Evolutionary conservation across 2,888 invertebrate species (phyloP), one percentile per base, ranked within the genome.

Genomic region (Lepidocyrtoides sp.): DNA sequence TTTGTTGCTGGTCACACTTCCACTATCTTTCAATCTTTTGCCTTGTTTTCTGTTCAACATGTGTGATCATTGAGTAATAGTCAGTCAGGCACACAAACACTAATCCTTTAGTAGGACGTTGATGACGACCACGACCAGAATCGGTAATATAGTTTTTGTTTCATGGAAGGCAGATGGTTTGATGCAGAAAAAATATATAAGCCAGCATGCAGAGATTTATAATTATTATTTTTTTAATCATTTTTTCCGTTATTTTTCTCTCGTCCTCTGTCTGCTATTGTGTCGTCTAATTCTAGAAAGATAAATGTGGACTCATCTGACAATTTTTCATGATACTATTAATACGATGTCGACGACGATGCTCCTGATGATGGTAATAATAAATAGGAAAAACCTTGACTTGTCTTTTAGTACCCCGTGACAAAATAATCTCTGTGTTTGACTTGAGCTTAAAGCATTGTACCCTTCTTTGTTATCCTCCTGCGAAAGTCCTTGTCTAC

Each of bases 371-470:
- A 69, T 69, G n/a, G n/a, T n/a, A n/a, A n/a, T n/a, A n/a, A 36
- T 36, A 36, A 69, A 69, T 69, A 69, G 36, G 36, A 69, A 17
- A 41, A 41, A 72, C 72, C 72, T 72, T 72, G 72, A 10, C 41
- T 72, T 72, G 72, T 72, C 72, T 72, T 72, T 41, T 72, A 41
- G 41, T 41, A 20, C 41, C 66, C 20, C 41, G 41, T 72, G 77
- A 77, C 77, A 77, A 77, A 77, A 77, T 77, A 77, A 77, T 77
- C 77, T 77, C 75, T 48, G 48, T 77, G 77, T 77, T 77, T 77
- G 77, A 77, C 77, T 77, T 26, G 77, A 77, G 77, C 77, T 77
- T 77, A 77, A 77, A 77, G 72, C 41, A 14, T 72, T 20, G 29
- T 26, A 7, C 26, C 17, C 44, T n/a, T 77, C n/a, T 77, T 77